Evolutionary conservation across 2,113 vertebrate species (phyloP).

Genomic region (Fregata magnificens): DNA sequence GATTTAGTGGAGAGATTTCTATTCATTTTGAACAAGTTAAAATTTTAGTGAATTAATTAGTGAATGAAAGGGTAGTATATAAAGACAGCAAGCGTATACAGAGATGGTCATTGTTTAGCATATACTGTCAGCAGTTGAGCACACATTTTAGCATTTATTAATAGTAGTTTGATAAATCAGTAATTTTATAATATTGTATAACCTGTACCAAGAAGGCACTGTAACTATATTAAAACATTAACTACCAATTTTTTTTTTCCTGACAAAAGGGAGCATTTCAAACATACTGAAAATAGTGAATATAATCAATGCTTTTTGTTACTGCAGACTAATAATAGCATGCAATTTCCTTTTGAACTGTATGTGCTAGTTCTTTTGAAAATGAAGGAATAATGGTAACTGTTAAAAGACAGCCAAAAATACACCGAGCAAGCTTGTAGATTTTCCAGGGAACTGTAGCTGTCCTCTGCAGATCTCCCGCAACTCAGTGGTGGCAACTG

Average conservation of each 20-base stretch:
- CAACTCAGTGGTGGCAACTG: neutral
- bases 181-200: neutral
- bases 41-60: neutral
- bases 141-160: neutral
- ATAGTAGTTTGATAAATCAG: neutral
- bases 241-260: neutral
- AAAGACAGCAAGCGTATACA: neutral
- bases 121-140: neutral
- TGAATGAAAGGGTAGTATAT: neutral
- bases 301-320: slow-evolving; percentile 35
- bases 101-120: neutral
- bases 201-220: neutral
- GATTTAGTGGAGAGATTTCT: neutral
- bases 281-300: neutral
- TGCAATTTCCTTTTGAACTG: slow-evolving; percentile 28
- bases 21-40: neutral
- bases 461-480: neutral
- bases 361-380: neutral
- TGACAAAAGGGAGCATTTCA: neutral
- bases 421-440: neutral
- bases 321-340: slow-evolving; percentile 26
- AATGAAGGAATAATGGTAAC: slow-evolving; percentile 29
- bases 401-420: slow-evolving; percentile 1
- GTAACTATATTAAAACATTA: neutral
- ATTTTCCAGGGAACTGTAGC: neutral